These are phyloP conservation scores for Cheirogaleus medius DNA, from an alignment of 2,113 vertebrate species.

Conservation along the genomic window DNA sequence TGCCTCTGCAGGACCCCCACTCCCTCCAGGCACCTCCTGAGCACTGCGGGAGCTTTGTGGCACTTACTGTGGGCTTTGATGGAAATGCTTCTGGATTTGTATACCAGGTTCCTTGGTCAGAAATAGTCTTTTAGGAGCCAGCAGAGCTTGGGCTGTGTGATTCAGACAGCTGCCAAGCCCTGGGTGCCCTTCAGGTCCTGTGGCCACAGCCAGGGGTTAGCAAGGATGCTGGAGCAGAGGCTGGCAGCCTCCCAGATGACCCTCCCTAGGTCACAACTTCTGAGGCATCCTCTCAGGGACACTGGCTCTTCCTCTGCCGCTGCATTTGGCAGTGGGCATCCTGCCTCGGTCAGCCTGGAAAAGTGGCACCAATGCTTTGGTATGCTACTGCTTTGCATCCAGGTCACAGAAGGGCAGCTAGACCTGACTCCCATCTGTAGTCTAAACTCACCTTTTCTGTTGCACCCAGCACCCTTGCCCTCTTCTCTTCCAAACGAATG, in stretches of 20 bases:
- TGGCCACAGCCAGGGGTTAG: not conserved
- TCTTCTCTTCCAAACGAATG: not conserved
- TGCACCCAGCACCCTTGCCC: not conserved
- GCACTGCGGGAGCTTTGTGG: not conserved
- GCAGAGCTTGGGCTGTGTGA: not conserved
- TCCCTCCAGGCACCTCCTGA: not conserved
- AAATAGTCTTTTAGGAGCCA: not conserved
- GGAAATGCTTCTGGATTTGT: not conserved
- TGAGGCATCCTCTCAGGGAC: not conserved
- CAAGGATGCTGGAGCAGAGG: not conserved
- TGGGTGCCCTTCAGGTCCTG: not conserved
- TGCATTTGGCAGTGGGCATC: not conserved
- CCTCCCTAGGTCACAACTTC: not conserved
- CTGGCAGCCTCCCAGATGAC: not conserved
- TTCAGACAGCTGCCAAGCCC: not conserved
- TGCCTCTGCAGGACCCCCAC: not conserved
- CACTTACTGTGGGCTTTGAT: not conserved
- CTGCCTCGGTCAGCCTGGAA: not conserved
- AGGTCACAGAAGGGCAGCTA: not conserved
- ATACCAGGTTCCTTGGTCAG: not conserved
- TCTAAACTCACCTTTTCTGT: not conserved
- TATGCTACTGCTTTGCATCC: not conserved
- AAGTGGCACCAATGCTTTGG: accelerated
- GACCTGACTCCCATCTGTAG: not conserved
- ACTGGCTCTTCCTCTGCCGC: not conserved